Base-by-base conservation (phyloP, 2,113 vertebrate species). In the Formicarius rufipectus region DNA sequence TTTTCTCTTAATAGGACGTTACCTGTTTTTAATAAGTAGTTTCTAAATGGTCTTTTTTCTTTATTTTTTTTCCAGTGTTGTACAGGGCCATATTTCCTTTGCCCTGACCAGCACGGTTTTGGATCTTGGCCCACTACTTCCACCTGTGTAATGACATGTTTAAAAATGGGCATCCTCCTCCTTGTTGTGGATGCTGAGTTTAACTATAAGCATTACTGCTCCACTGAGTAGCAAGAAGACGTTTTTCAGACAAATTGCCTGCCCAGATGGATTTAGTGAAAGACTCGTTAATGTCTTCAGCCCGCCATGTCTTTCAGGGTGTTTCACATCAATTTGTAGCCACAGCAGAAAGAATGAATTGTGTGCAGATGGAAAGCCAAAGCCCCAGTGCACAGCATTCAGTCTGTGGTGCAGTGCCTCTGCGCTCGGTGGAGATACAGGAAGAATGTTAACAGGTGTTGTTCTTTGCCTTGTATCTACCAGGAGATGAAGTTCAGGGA, bases 121-220 rank as follows among this genome's bases (percentile, higher is more conserved):
- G 87, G 84, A 78, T 89, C 52, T 94, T 93, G 84, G 66, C 76
- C 67, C 22, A 9, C 58, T 93, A 13, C 87, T 93, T 84, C 59
- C 33, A 81, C 25, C 77, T 47, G 18, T 89, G 73, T 85, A 42
- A 40, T 69, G 64, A 56, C 27, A 14, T 17, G 45, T 76, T 93
- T 91, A 87, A 69, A 89, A 77, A 59, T 3, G 12, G 31, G 76
- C 72, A 77, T 94, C 66, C 8, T 94, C 31, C 42, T 83, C 31
- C 20, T 59, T 49, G 6, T 35, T 84, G 50, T 77, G 79, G 59
- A 45, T 93, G 55, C 90, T 45, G 75, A 69, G 75, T 72, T 90
- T 86, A 85, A 74, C 59, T 56, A 2, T 74, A 66, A 90, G 23
- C 23, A 9, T 85, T 91, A 27, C 82, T 71, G 63, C 64, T 95